A percentile compares a stretch with the other conserved stretches of the same genome.
Conservation (phyloP, 2,888 invertebrate genomes). For the Bursaphelenchus okinawaensis region DNA sequence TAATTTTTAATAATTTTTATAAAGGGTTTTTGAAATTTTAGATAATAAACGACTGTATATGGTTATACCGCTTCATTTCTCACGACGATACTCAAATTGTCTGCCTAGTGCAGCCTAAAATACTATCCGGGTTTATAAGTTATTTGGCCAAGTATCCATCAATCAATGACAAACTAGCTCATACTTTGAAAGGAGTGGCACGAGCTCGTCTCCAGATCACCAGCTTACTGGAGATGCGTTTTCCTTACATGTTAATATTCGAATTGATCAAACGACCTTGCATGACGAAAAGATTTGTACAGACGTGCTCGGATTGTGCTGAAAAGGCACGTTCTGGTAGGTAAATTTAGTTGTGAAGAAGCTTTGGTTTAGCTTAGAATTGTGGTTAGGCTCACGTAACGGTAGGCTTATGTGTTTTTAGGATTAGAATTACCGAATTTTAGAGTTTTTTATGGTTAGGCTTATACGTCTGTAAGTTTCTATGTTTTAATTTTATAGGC, state of each 20-base stretch:
- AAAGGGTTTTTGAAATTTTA: background rate
- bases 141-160: background rate
- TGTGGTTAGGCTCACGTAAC: too few species aligned
- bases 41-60: background rate
- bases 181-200: background rate
- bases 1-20: too few species aligned
- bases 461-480: too few species aligned
- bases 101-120: background rate
- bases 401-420: too few species aligned
- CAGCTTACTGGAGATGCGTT: slow-evolving; percentile 9
- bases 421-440: too few species aligned
- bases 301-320: slow-evolving; percentile 37
- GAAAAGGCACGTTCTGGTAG: slow-evolving; percentile 34
- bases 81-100: background rate
- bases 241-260: slow-evolving; percentile 5
- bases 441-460: too few species aligned
- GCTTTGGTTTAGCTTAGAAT: too few species aligned
- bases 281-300: slow-evolving; percentile 22
- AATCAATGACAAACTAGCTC: background rate
- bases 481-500: too few species aligned
- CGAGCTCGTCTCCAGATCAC: background rate
- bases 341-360: too few species aligned
- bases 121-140: background rate
- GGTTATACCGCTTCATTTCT: background rate
- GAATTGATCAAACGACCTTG: slow-evolving; percentile 10